A percentile compares a stretch with the other conserved stretches of the same genome.
Conservation (phyloP, 1,140 invertebrate genomes). For the Hypsibius dujardini region DNA sequence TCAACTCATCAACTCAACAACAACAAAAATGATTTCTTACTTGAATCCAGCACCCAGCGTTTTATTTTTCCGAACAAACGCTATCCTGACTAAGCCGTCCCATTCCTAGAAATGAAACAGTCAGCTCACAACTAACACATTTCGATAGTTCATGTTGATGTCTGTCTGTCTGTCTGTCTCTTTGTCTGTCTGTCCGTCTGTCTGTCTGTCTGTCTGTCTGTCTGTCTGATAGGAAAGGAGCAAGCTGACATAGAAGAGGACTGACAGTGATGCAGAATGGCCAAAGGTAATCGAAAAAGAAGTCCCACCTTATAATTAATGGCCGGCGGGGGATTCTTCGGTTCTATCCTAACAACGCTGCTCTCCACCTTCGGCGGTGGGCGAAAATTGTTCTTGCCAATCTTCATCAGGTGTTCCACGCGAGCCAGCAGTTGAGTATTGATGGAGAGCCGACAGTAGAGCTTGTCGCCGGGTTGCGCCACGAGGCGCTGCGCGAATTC, state of each 20-base stretch:
- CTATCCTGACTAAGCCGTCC: slow-evolving; percentile 87
- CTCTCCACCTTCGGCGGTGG: slow-evolving; percentile 98
- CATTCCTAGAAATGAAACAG: slow-evolving; percentile 47
- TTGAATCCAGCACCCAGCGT: slow-evolving; percentile 67
- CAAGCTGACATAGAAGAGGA: too few relatives aligned
- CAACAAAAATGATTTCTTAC: slow-evolving; percentile 22
- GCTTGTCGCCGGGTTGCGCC: slow-evolving; percentile 88
- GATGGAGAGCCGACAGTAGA: slow-evolving; percentile 84
- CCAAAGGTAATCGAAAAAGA: too few relatives aligned
- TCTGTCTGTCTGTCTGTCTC: too few relatives aligned
- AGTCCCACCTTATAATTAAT: slow-evolving; percentile 60
- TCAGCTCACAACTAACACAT: too few relatives aligned
- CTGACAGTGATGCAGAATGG: too few relatives aligned
- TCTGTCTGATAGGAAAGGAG: too few relatives aligned
- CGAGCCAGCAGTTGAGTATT: slow-evolving; percentile 87
- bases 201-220: too few relatives aligned
- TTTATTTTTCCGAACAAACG: slow-evolving; percentile 88
- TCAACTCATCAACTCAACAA: background rate
- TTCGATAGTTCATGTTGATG: too few relatives aligned
- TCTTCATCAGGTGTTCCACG: slow-evolving; percentile 90
- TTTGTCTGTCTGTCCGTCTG: too few relatives aligned
- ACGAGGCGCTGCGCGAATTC: slow-evolving; percentile 94
- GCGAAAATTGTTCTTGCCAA: slow-evolving; percentile 93
- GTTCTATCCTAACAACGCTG: slow-evolving; percentile 91
- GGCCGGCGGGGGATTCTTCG: slow-evolving; percentile 80